Conservation (phyloP, 2,113 vertebrate species). For the Barnardius zonarius region DNA sequence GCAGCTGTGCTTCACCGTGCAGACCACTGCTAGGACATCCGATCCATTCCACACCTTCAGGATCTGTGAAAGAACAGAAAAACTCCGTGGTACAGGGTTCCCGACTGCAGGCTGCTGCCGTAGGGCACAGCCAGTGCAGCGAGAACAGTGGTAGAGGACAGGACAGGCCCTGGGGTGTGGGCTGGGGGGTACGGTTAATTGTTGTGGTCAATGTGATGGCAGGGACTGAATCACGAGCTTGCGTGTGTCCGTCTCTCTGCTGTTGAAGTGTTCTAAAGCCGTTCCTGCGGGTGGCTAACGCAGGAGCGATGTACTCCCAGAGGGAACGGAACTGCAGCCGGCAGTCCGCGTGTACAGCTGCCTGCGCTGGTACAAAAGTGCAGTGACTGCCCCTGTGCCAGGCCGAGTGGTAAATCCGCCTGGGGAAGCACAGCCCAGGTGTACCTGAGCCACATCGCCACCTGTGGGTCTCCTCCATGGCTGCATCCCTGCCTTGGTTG, state of each 20-base stretch:
- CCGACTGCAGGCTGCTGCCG: constrained; percentile 17
- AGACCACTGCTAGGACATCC: neutral
- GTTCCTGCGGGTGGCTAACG: neutral
- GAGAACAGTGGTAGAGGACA: neutral
- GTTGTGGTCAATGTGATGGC: neutral
- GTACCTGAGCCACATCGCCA: constrained; percentile 78
- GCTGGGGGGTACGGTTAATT: neutral
- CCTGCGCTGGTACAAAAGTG: neutral
- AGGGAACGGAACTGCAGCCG: neutral
- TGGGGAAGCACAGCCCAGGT: constrained; percentile 51
- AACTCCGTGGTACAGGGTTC: neutral
- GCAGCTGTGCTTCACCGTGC: neutral
- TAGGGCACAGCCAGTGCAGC: constrained; percentile 28
- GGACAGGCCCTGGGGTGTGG: neutral
- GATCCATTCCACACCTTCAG: neutral
- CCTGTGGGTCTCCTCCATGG: constrained; percentile 71
- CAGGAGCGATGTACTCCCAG: neutral
- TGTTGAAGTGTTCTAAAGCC: neutral
- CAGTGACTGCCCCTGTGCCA: neutral
- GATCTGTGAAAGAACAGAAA: neutral
- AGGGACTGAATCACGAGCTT: neutral
- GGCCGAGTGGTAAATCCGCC: neutral
- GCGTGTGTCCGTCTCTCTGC: neutral
- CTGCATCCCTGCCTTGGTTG: constrained; percentile 31
- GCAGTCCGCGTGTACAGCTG: neutral